Percentiles rank a stretch among this genome's conserved stretches.
These are phyloP conservation scores for Trissonchulus latispiculum DNA, from an alignment of 2,888 invertebrate species.

Conservation along the genomic window DNA sequence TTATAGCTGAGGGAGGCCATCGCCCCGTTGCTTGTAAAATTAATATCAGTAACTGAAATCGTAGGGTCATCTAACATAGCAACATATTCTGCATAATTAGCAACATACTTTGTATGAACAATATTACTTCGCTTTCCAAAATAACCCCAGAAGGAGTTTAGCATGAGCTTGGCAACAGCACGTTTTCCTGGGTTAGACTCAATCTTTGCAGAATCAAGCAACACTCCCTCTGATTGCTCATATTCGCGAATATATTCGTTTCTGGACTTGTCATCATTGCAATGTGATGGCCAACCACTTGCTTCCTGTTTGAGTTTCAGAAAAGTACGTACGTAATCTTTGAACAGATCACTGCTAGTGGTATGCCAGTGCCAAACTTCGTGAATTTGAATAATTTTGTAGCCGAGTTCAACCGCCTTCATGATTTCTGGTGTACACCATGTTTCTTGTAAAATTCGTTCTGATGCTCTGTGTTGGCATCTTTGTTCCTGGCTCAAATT, in stretches of 20 bases:
- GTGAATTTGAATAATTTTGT: background rate
- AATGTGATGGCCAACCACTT: background rate
- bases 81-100: too few species aligned
- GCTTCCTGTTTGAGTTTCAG: too few species aligned
- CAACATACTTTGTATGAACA: too few species aligned
- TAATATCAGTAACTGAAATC: background rate
- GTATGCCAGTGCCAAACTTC: constrained; percentile 3
- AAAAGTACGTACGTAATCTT: too few species aligned
- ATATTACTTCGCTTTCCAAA: background rate
- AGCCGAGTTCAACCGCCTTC: background rate
- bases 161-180: background rate
- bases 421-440: background rate
- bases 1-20: constrained; percentile 1
- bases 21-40: too few species aligned
- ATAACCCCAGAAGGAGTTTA: constrained; percentile 1
- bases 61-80: background rate
- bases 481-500: background rate
- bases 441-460: background rate
- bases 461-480: background rate
- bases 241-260: background rate
- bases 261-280: background rate
- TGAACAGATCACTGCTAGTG: background rate
- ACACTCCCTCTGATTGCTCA: background rate
- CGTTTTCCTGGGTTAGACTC: background rate
- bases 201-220: background rate